Evolutionary conservation across 2,888 invertebrate genomes (phyloP).

Genomic region (Ryuthela nishihirai): DNA sequence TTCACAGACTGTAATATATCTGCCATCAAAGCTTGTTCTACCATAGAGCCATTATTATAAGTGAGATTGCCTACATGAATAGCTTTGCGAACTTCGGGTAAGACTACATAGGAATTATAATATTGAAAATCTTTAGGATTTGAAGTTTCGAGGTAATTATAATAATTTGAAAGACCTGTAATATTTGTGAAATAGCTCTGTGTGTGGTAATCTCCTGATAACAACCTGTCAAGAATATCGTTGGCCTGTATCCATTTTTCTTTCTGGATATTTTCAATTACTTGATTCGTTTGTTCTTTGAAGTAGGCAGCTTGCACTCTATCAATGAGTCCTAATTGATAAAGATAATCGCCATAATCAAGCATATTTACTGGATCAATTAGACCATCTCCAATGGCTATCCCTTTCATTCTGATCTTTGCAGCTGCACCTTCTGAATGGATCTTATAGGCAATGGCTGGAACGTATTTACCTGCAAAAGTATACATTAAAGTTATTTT

Average conservation of each 20-base stretch:
- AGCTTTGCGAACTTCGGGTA: slow-evolving; percentile 61
- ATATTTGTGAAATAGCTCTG: slow-evolving; percentile 65
- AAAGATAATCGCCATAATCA: slow-evolving; percentile 52
- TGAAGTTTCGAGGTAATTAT: slow-evolving; percentile 63
- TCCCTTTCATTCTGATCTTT: slow-evolving; percentile 63
- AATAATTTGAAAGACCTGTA: slow-evolving; percentile 72
- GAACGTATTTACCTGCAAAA: slow-evolving; percentile 65
- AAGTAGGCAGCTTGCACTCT: slow-evolving; percentile 40
- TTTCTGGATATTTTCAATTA: too few relatives aligned
- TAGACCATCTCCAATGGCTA: slow-evolving; percentile 46
- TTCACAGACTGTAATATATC: slow-evolving; percentile 81
- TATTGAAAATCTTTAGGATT: slow-evolving; percentile 50
- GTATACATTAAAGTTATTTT: too few relatives aligned
- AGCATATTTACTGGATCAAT: slow-evolving; percentile 45
- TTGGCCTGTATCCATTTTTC: too few relatives aligned
- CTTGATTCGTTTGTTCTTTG: too few relatives aligned
- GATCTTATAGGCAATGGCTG: slow-evolving; percentile 71
- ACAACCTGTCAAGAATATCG: too few relatives aligned
- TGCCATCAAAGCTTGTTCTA: slow-evolving; percentile 65
- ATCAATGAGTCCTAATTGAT: slow-evolving; percentile 47
- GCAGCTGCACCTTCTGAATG: slow-evolving; percentile 61
- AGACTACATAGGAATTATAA: slow-evolving; percentile 63
- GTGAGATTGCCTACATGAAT: slow-evolving; percentile 80
- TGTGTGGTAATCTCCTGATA: too few relatives aligned
- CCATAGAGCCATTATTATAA: slow-evolving; percentile 59